Evolutionary conservation across 2,888 invertebrate genomes (phyloP).

Genomic region (Branchinecta sandiegonensis): DNA sequence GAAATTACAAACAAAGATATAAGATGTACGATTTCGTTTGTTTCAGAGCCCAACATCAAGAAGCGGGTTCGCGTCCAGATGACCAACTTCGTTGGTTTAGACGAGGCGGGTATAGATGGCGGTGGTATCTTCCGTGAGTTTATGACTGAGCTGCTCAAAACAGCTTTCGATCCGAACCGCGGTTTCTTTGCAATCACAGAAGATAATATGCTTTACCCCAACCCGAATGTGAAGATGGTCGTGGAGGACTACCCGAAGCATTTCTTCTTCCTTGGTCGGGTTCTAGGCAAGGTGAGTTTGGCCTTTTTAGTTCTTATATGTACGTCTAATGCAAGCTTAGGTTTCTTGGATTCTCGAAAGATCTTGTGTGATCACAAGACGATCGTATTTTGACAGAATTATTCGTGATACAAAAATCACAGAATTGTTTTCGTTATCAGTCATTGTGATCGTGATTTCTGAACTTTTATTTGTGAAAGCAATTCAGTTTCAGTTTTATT

Average conservation of each 20-base stretch:
- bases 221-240: slow-evolving; percentile 76
- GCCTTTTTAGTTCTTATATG: not conserved
- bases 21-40: not conserved
- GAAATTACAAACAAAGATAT: no score
- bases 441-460: no score
- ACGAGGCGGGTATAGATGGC: slow-evolving; percentile 94
- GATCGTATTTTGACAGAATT: no score
- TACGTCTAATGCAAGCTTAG: no score
- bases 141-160: slow-evolving; percentile 78
- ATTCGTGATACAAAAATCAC: no score
- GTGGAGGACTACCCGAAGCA: slow-evolving; percentile 73
- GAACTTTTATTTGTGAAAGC: no score
- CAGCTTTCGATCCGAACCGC: slow-evolving; percentile 89
- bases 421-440: no score
- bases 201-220: slow-evolving; percentile 88
- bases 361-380: no score
- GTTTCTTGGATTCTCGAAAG: no score
- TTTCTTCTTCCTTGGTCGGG: slow-evolving; percentile 84
- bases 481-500: no score
- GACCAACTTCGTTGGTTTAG: slow-evolving; percentile 74
- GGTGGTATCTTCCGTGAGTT: slow-evolving; percentile 95
- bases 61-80: slow-evolving; percentile 73
- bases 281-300: slow-evolving; percentile 65
- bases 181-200: slow-evolving; percentile 79
- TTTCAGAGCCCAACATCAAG: slow-evolving; percentile 66